These are phyloP conservation scores for Apis cerana DNA, from an alignment of 1,140 invertebrate genomes.

Conservation along the genomic window DNA sequence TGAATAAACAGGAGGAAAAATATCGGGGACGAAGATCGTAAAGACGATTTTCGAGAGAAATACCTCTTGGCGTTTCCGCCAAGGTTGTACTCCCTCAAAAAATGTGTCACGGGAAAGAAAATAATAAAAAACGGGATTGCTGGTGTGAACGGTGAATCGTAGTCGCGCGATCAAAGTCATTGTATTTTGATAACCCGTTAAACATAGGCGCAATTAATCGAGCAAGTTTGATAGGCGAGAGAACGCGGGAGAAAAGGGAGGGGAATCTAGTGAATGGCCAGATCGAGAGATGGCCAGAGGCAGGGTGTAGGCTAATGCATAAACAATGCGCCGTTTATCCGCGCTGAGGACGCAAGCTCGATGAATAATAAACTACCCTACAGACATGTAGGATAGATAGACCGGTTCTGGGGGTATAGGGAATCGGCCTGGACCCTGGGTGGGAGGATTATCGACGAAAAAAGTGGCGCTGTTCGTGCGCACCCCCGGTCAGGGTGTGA, in stretches of 20 bases:
- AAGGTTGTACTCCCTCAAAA: no score
- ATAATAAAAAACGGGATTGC: not conserved
- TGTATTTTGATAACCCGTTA: not conserved
- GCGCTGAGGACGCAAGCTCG: slow-evolving; percentile 67
- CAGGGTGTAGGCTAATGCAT: slow-evolving; percentile 69
- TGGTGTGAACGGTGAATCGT: not conserved
- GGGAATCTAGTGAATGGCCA: slow-evolving; percentile 50
- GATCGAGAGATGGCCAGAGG: slow-evolving; percentile 57
- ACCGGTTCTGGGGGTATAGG: slow-evolving; percentile 45
- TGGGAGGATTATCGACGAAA: slow-evolving; percentile 71
- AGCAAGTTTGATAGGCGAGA: slow-evolving; percentile 40
- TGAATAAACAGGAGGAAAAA: not conserved
- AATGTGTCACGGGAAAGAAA: no score
- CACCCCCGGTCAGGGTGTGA: slow-evolving; percentile 39
- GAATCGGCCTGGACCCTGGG: slow-evolving; percentile 13
- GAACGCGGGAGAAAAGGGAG: slow-evolving; percentile 53
- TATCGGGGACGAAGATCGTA: not conserved
- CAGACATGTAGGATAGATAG: slow-evolving; percentile 66
- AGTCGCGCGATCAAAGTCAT: not conserved
- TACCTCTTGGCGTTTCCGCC: no score
- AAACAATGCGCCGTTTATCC: slow-evolving; percentile 76
- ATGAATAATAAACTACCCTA: slow-evolving; percentile 74
- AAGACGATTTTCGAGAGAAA: no score
- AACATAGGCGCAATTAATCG: slow-evolving; percentile 24
- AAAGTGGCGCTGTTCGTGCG: slow-evolving; percentile 54